Base-by-base conservation (phyloP, 1,140 invertebrate genomes). In the Diorhabda elongata region DNA sequence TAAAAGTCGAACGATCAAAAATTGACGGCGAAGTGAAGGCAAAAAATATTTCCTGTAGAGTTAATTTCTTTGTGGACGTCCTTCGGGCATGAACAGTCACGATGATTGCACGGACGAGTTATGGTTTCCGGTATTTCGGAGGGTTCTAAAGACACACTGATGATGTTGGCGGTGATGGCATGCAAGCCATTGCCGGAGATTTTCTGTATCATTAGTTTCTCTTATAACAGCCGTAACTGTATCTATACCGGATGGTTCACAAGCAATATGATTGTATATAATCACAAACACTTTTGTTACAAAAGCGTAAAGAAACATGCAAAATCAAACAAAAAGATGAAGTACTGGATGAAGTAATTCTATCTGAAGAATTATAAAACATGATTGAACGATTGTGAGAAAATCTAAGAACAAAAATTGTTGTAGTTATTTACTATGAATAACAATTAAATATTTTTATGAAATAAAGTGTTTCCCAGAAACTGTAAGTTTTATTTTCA, bases 71-170 rank as follows among this genome's bases (percentile, higher is more conserved):
- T 77, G 71, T 77, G 11, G 11, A 52, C 73, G 73, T 77, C 76
- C 76, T 77, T 77, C 76, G 73, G 74, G 74, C 76, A 71, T 75
- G 71, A 77, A 72, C 75, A 77, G 76, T 74, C 76, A 77, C 76
- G 76, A 72, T 77, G 76, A 77, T 77, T 75, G 73, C 76, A 73
- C 75, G 71, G 76, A 77, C 76, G 73, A 76, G 76, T 77, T 77
- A 75, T 66, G 70, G 76, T 71, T 77, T 77, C 76, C 76, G 76
- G 73, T 77, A 72, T 59, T 52, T 56, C 11, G 41, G 60, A 57
- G 9, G 64, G 45, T 42, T 42, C 42, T 61, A 61, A 61, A 61
- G 59, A 61, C 42, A 42, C 42, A 43, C 59, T 61, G 59, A 41
- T 61, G 26, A 43, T 41, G 26, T 42, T 42, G 42, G 8, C 41